A percentile compares a stretch with the other conserved stretches of the same genome.
phyloP scores from a whole-genome alignment of 1,140 invertebrate species.

The Macrocentrus cingulum region DNA sequence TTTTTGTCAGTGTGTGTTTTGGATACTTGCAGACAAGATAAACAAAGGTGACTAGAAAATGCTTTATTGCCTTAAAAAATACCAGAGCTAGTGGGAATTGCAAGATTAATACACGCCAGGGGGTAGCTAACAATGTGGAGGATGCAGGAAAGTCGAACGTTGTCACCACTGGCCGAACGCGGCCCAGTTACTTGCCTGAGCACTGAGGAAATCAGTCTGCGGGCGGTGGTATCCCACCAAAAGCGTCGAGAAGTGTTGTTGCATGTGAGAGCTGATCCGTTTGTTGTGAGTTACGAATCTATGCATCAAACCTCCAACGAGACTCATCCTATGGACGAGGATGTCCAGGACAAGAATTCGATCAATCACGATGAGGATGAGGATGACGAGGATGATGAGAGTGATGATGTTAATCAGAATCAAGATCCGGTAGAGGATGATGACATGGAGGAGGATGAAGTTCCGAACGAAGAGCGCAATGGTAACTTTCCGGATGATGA shows the following conservation, averaged over 20 bases:
- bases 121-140: slow-evolving; percentile 42
- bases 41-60: no score
- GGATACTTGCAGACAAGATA: no score
- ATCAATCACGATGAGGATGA: slow-evolving; percentile 40
- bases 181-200: slow-evolving; percentile 31
- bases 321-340: slow-evolving; percentile 32
- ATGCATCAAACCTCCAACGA: slow-evolving; percentile 30
- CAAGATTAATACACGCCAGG: no score
- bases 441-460: slow-evolving; percentile 37
- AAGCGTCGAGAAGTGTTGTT: slow-evolving; percentile 44
- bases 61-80: background rate
- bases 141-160: slow-evolving; percentile 51
- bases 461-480: slow-evolving; percentile 36
- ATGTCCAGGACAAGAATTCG: slow-evolving; percentile 21
- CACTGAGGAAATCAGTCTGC: slow-evolving; percentile 40
- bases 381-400: slow-evolving; percentile 36
- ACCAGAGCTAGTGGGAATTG: background rate
- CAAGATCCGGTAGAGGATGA: slow-evolving; percentile 36
- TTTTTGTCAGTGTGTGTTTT: no score
- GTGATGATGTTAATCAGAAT: slow-evolving; percentile 27
- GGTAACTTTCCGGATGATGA: slow-evolving; percentile 43
- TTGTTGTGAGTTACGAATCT: slow-evolving; percentile 44
- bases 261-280: slow-evolving; percentile 48
- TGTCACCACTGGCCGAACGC: slow-evolving; percentile 45
- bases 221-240: slow-evolving; percentile 36